Evolutionary conservation across 2,888 invertebrate species (phyloP).

Genomic region (Drosophila longiperda): DNA sequence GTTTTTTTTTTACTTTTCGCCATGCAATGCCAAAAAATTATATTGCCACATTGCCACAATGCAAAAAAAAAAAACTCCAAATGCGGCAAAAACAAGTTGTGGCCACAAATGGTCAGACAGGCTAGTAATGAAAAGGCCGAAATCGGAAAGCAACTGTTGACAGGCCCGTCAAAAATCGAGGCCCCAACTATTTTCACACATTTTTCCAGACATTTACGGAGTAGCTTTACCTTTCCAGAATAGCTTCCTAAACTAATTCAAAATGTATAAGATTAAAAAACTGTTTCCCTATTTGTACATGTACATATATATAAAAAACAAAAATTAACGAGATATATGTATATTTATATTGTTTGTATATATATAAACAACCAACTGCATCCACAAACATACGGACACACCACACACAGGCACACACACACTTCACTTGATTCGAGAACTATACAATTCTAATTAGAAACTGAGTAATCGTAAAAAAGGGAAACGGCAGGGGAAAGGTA

Average conservation of each 20-base stretch:
- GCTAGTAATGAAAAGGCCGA: background rate
- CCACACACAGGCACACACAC: background rate
- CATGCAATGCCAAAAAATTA: background rate
- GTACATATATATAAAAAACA: background rate
- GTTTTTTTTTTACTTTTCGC: background rate
- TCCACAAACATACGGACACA: background rate
- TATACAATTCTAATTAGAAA: background rate
- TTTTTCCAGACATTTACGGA: background rate
- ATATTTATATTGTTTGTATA: background rate
- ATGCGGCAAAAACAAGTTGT: conserved; percentile 16
- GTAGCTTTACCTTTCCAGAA: background rate
- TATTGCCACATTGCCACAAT: conserved; percentile 8
- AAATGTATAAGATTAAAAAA: conserved; percentile 3
- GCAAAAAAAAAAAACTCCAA: conserved; percentile 13
- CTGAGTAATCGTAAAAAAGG: background rate
- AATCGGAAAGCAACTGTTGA: conserved; percentile 6
- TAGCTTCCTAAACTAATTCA: background rate
- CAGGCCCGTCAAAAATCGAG: conserved; percentile 23
- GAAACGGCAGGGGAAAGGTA: too few species aligned
- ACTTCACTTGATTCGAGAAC: background rate
- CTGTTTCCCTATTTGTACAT: background rate
- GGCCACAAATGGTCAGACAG: conserved; percentile 7
- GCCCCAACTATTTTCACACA: background rate
- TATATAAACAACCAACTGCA: background rate
- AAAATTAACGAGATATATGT: background rate